Base-by-base conservation (phyloP, 2,113 vertebrate genomes). In the Piaya cayana region DNA sequence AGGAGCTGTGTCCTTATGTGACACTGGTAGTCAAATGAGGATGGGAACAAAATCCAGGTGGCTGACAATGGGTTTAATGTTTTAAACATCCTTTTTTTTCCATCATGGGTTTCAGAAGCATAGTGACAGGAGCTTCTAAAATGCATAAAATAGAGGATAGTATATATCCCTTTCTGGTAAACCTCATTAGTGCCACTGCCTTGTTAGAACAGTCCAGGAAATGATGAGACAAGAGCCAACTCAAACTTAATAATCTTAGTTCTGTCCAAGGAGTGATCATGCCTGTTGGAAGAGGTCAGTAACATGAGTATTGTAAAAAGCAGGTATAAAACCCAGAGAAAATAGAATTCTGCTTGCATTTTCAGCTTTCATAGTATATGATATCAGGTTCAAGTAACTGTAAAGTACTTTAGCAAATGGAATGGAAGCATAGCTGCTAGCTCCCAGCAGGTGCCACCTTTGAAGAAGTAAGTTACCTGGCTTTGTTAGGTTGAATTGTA, bases 1-100 rank as follows among this genome's bases (percentile, higher is more conserved):
- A 56, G 70, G 53, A 91, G 45, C 85, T 53, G 25, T 88, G 90
- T 93, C 95, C 95, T 94, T 85, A 85, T 0, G 1, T 92, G 95
- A 82, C 87, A n/a, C 62, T 52, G 49, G 43, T 15, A 74, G 22
- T 81, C 83, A 88, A 27, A 47, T 53, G 42, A 72, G 34, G 67
- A 53, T 1, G 5, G 53, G 70, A 92, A 69, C 19, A 79, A 91
- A 94, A 90, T 82, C 64, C 82, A 85, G 70, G 43, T 68, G 49
- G 27, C 75, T 85, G 58, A 26, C 32, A 64, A 37, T 11, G 27
- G 0, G 2, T n/a, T 60, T 8, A 30, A 8, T 42, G 16, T 56
- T 89, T 81, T 55, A 63, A 56, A 59, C 21, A 20, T 78, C 39
- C 32, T 43, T 56, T 70, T 42, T 42, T 72, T 68, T 26, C 22